Conservation (phyloP, 1,140 invertebrate genomes). For the Calephelis virginiensis region DNA sequence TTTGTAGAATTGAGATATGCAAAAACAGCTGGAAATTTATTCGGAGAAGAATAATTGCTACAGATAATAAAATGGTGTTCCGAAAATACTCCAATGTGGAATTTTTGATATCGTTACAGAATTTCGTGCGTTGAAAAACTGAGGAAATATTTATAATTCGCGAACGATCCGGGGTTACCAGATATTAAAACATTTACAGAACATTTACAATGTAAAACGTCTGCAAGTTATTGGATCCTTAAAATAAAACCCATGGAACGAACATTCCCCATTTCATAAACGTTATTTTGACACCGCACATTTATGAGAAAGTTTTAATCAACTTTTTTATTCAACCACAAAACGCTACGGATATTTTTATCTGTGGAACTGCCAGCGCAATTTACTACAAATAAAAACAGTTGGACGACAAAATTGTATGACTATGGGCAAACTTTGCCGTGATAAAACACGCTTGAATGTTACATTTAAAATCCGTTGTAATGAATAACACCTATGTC, state of each 20-base stretch:
- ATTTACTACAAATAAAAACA: conserved; percentile 24
- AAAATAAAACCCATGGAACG: conserved; percentile 15
- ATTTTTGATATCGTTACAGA: no score
- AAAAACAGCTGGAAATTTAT: no score
- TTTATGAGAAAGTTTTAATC: conserved; percentile 26
- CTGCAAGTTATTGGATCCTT: not conserved
- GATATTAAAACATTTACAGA: not conserved
- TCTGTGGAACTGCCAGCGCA: conserved; percentile 25
- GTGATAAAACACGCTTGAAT: conserved; percentile 17
- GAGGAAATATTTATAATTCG: not conserved
- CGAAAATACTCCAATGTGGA: no score
- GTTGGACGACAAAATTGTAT: conserved; percentile 17
- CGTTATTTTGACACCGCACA: conserved; percentile 24
- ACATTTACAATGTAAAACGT: not conserved
- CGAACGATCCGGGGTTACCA: not conserved
- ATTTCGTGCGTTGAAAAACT: no score
- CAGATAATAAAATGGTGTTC: no score
- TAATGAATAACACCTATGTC: conserved; percentile 4
- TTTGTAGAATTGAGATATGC: no score
- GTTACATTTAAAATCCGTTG: not conserved
- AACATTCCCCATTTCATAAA: conserved; percentile 21
- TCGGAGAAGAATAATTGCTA: no score
- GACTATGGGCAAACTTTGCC: conserved; percentile 21
- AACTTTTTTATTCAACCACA: conserved; percentile 25
- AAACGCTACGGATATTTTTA: conserved; percentile 25